phyloP scores from a whole-genome alignment of 2,113 vertebrate species.

The Macrotis lagotis region DNA sequence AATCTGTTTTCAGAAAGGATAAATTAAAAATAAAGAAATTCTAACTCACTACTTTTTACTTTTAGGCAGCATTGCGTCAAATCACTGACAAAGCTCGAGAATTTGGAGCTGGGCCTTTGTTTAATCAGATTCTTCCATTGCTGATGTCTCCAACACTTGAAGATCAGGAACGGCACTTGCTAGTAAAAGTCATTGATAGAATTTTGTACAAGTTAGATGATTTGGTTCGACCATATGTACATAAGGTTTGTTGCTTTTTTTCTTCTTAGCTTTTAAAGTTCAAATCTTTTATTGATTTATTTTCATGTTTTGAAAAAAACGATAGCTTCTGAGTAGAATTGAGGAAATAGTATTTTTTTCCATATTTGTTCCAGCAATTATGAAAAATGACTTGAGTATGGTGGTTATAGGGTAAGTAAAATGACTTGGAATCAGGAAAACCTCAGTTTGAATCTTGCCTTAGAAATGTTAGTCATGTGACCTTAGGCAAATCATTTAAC shows the following conservation, averaged over 20 bases:
- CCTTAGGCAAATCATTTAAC: not conserved
- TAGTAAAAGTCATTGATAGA: slow-evolving; percentile 99
- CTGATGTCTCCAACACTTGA: slow-evolving; percentile 99
- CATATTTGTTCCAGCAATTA: not conserved
- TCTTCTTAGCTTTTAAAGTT: slow-evolving; percentile 31
- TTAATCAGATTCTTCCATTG: slow-evolving; percentile 98
- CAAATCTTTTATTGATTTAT: slow-evolving; percentile 7
- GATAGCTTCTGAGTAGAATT: not conserved
- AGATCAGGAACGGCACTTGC: slow-evolving; percentile 97
- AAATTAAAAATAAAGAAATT: slow-evolving; percentile 12
- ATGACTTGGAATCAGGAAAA: not conserved
- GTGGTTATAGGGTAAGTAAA: not conserved
- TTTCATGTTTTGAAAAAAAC: not conserved
- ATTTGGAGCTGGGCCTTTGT: slow-evolving; percentile 96
- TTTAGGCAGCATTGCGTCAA: slow-evolving; percentile 94
- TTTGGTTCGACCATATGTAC: slow-evolving; percentile 97
- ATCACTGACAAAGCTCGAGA: slow-evolving; percentile 99
- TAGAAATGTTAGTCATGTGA: not conserved
- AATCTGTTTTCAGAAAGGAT: slow-evolving; percentile 12
- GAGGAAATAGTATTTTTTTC: not conserved
- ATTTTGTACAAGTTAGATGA: slow-evolving; percentile 99
- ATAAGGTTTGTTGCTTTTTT: slow-evolving; percentile 89
- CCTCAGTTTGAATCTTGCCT: not conserved
- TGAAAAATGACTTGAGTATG: not conserved
- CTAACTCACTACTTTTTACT: not conserved